Evolutionary conservation across 2,797 vertebrate species (phyloP), one percentile per base, ranked within the genome.

Genomic region (Ceryle rudis): DNA sequence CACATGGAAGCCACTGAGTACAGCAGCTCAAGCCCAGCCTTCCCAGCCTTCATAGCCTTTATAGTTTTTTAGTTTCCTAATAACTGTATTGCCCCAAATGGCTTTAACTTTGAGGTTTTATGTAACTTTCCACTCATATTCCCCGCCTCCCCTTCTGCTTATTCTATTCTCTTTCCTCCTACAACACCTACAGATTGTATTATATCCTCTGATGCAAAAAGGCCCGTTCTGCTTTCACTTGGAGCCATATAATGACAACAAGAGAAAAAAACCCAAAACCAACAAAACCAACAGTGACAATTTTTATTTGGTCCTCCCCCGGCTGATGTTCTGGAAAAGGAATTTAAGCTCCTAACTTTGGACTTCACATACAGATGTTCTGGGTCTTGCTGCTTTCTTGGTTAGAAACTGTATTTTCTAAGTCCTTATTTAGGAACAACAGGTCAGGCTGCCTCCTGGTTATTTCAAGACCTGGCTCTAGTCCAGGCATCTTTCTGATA

Each of bases 141-240:
- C 81, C 58, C 90, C 26, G 9, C 92, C 81, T 92, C 89, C 54
- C n/a, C 35, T 81, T 2, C 35, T 81, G 65, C 92, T 90, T 66
- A 58, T 82, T 86, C 73, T 71, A 75, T 51, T 67, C 69, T 65
- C 62, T 93, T 81, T 86, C 92, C 94, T 79, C 66, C 41, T 72
- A 19, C 47, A 81, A 86, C 90, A 93, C 89, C 95, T 81, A 89
- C 90, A 71, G 87, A 85, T 44, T 85, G 84, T 44, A 93, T 95
- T 94, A 57, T 85, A 91, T 67, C 72, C 46, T 95, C 64, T 85
- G 81, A 82, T 95, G 82, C 64, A 86, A 91, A 86, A 86, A 72
- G 60, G n/a, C 67, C 91, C 44, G 3, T 67, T 94, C 91, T 91
- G 71, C 93, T 95, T 80, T 94, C 79, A 52, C 79, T 80, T 74